phyloP scores from a whole-genome alignment of 2,888 invertebrate genomes.

The Drosophila rubida region DNA sequence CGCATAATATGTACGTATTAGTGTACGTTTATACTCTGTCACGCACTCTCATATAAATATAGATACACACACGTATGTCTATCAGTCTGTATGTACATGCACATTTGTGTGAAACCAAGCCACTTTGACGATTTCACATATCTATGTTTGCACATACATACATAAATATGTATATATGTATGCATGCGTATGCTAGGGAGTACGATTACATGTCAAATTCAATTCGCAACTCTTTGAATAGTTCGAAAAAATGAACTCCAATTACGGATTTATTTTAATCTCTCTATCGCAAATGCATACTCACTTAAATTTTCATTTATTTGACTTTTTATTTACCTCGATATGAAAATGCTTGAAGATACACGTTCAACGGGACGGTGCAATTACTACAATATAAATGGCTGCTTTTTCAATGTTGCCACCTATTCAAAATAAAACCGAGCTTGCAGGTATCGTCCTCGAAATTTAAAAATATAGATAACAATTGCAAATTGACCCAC shows the following conservation, averaged over 20 bases:
- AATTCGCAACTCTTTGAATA: slow-evolving; percentile 10
- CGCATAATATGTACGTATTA: slow-evolving; percentile 27
- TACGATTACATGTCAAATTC: slow-evolving; percentile 25
- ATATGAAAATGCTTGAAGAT: slow-evolving; percentile 45
- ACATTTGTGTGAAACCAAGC: slow-evolving; percentile 52
- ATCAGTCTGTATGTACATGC: background rate
- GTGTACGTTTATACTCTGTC: slow-evolving; percentile 6
- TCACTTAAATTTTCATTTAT: background rate
- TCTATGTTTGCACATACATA: slow-evolving; percentile 33
- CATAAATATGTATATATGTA: too few species aligned
- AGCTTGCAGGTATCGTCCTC: background rate
- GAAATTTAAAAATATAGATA: background rate
- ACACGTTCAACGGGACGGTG: slow-evolving; percentile 63
- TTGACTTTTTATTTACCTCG: slow-evolving; percentile 12
- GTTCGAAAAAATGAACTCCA: background rate
- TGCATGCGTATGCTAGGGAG: background rate
- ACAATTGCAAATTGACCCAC: background rate
- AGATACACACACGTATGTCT: background rate
- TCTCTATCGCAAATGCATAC: background rate
- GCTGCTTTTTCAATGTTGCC: slow-evolving; percentile 56
- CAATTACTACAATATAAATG: slow-evolving; percentile 59
- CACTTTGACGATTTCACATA: slow-evolving; percentile 57
- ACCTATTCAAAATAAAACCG: slow-evolving; percentile 31
- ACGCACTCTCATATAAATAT: slow-evolving; percentile 29
- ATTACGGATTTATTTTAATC: background rate